Base-by-base conservation (phyloP, 2,797 vertebrate genomes). In the Atherinosoma microstoma region DNA sequence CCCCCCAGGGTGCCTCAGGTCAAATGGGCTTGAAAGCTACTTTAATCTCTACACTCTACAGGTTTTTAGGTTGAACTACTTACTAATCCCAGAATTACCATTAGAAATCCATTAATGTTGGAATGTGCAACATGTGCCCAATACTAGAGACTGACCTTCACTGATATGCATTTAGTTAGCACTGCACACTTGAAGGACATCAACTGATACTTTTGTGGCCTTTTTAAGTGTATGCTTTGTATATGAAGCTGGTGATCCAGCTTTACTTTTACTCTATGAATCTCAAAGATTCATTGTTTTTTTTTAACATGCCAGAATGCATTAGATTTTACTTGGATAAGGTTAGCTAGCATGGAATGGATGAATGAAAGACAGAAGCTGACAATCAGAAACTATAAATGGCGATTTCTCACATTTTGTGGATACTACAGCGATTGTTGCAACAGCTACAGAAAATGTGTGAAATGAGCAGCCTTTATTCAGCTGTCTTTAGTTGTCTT, bases 41-140 rank as follows among this genome's bases (percentile, higher is more conserved):
- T 12, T 40, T 54, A 36, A 58, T 66, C 15, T 57, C 13, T n/a
- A 34, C 15, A 16, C 40, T 42, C 40, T 18, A 18, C 40, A 20
- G 0, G n/a, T 35, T 22, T 68, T 1, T 35, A 1, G 6, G 8
- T 4, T 54, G 6, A 11, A 54, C 9, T 65, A 30, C 30, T 35
- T 22, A 35, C 22, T n/a, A 11, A 1, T 24, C 12, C 53, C 2
- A 1, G 6, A 66, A 29, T 34, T 27, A 22, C 51, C 70, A 53
- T 22, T 58, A 64, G 3, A 76, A 54, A 34, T 0, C 61, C 49
- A 53, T 32, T 27, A 12, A 35, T 70, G 57, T 18, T 54, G n/a
- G 4, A 64, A 67, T 35, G 20, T 54, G 22, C 53, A 77, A 40
- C 53, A 75, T 29, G 10, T 45, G 0, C 32, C 29, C 12, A 59